Base-by-base conservation (phyloP, 2,113 vertebrate genomes). In the Todiramphus saurophagus region DNA sequence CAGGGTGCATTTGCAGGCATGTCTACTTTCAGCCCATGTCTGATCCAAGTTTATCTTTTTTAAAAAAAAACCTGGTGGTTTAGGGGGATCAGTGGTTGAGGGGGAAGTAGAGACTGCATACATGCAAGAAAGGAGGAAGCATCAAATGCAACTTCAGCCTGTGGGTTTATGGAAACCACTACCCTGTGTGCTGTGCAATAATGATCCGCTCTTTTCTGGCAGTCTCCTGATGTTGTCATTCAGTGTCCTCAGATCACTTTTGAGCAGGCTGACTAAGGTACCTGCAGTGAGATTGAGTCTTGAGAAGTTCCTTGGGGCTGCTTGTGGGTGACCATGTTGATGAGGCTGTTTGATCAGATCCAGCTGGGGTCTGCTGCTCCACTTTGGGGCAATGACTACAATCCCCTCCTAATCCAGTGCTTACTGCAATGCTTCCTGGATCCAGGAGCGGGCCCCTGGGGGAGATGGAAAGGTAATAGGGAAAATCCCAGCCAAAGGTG, bases 341-440 rank as follows among this genome's bases (percentile, higher is more conserved):
- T 1, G 3, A 70, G 0, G 0, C 21, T 66, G 43, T 9, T 87
- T 0, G 0, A 1, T 39, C 11, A 75, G 50, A 72, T 11, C 15
- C 23, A 48, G 17, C 15, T 27, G 33, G 28, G 23, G 13, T 75
- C 39, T 0, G 0, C 25, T 5, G 2, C 23, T 43, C 21, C 63
- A 9, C 13, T 66, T 12, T 37, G 30, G 13, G 30, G 9, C 24
- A 21, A 28, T 35, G 20, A 41, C 23, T 11, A 15, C 19, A 8
- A 4, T 25, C 6, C 2, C 5, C 21, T 85, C 14, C 43, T 27
- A 41, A 33, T 13, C 31, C 46, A 70, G 19, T 4, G 21, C 12
- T 51, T 28, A 69, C 10, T 35, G 30, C 21, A 58, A 1, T 44
- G 8, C 11, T 85, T 83, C 21, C n/a, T 46, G 19, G 13, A 63